Conservation (phyloP, 2,797 vertebrate genomes). For the Geotrypetes seraphini region DNA sequence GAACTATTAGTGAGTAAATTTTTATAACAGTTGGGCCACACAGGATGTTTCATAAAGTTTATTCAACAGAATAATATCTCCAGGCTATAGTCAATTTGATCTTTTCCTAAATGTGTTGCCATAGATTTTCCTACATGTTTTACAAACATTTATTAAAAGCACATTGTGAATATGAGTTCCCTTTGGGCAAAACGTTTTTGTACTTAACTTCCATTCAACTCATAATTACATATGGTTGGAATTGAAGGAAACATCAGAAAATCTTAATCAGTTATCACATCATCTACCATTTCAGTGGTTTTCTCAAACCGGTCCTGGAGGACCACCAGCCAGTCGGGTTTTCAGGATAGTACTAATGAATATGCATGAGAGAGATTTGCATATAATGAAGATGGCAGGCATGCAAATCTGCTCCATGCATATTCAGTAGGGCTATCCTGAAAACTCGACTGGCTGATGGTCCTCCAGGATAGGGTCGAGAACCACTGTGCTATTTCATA, state of each 20-base stretch:
- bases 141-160: conserved; percentile 64
- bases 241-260: conserved; percentile 44
- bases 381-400: too few species aligned
- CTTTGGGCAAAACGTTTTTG: conserved; percentile 53
- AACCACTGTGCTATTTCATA: too few species aligned
- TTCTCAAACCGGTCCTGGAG: too few species aligned
- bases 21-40: conserved; percentile 46
- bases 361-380: too few species aligned
- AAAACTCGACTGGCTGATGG: too few species aligned
- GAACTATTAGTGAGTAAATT: conserved; percentile 26
- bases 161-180: conserved; percentile 58
- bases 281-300: conserved; percentile 1
- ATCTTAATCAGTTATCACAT: conserved; percentile 41
- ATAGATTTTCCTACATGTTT: conserved; percentile 60
- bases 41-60: conserved; percentile 48
- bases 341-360: too few species aligned
- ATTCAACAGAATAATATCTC: conserved; percentile 53
- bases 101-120: conserved; percentile 43
- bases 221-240: conserved; percentile 43
- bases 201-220: conserved; percentile 56
- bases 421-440: too few species aligned
- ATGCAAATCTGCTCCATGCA: too few species aligned
- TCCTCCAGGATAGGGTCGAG: too few species aligned
- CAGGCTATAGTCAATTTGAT: conserved; percentile 56
- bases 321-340: too few species aligned